phyloP scores from a whole-genome alignment of 2,797 vertebrate genomes.

The Antrozous pallidus region DNA sequence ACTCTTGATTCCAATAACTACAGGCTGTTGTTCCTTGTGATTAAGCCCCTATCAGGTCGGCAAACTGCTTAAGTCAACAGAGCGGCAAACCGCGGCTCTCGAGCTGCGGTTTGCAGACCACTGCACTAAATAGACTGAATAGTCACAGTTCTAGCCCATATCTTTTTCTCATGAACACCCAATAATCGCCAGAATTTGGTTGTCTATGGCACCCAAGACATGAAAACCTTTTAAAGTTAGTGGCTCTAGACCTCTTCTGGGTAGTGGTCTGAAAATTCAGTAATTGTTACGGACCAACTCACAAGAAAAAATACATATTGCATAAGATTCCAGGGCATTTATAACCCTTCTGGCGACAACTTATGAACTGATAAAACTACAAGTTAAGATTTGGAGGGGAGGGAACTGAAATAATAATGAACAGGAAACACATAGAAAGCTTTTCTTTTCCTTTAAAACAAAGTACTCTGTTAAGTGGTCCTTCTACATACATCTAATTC shows the following conservation, averaged over 20 bases:
- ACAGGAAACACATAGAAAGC: not conserved
- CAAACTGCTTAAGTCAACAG: too few relatives aligned
- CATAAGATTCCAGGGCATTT: not conserved
- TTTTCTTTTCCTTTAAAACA: not conserved
- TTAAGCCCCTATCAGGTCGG: too few relatives aligned
- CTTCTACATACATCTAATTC: not conserved
- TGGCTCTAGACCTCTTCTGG: not conserved
- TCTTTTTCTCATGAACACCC: not conserved
- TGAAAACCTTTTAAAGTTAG: not conserved
- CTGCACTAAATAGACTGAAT: not conserved
- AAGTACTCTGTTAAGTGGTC: not conserved
- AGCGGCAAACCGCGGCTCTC: too few relatives aligned
- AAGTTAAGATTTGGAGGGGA: not conserved
- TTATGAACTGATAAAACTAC: not conserved
- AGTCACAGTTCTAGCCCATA: not conserved
- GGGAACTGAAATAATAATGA: not conserved
- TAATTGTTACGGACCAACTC: not conserved
- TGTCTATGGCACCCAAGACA: not conserved
- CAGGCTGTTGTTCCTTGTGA: too few relatives aligned
- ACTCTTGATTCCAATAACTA: too few relatives aligned
- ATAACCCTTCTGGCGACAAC: not conserved
- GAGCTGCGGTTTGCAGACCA: too few relatives aligned
- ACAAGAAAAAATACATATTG: not conserved
- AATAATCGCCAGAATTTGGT: not conserved
- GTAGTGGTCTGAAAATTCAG: not conserved